Conservation (phyloP, 2,797 vertebrate species). For the Betta splendens region DNA sequence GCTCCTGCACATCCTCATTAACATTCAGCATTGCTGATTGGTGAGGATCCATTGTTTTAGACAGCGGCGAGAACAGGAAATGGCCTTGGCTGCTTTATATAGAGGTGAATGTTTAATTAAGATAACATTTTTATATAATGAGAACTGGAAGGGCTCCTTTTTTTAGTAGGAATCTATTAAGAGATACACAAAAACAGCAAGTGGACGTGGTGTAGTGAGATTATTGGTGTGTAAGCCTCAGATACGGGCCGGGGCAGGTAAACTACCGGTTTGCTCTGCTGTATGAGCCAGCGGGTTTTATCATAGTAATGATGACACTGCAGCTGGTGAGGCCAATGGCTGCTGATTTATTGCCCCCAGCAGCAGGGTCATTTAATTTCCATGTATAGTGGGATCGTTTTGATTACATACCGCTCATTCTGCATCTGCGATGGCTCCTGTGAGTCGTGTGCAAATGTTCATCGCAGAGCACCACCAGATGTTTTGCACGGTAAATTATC, state of each 20-base stretch:
- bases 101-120: slow-evolving; percentile 77
- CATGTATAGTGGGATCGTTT: slow-evolving; percentile 73
- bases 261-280: slow-evolving; percentile 32
- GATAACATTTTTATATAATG: slow-evolving; percentile 72
- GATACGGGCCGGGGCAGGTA: slow-evolving; percentile 29
- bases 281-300: slow-evolving; percentile 57
- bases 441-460: slow-evolving; percentile 71
- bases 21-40: slow-evolving; percentile 57
- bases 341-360: slow-evolving; percentile 72
- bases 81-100: slow-evolving; percentile 50
- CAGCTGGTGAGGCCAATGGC: slow-evolving; percentile 70
- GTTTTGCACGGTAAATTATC: slow-evolving; percentile 73
- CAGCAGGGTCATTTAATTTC: slow-evolving; percentile 74
- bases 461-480: slow-evolving; percentile 67
- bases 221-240: slow-evolving; percentile 47
- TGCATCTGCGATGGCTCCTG: slow-evolving; percentile 69
- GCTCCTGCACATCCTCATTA: slow-evolving; percentile 58
- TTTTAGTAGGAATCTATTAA: slow-evolving; percentile 50
- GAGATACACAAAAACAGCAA: slow-evolving; percentile 58
- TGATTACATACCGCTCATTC: slow-evolving; percentile 72
- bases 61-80: slow-evolving; percentile 50
- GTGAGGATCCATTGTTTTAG: slow-evolving; percentile 69
- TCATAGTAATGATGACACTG: slow-evolving; percentile 71
- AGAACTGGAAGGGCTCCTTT: slow-evolving; percentile 31
- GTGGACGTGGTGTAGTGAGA: slow-evolving; percentile 37